Conservation (phyloP, 2,888 invertebrate genomes). For the Thereva unica region DNA sequence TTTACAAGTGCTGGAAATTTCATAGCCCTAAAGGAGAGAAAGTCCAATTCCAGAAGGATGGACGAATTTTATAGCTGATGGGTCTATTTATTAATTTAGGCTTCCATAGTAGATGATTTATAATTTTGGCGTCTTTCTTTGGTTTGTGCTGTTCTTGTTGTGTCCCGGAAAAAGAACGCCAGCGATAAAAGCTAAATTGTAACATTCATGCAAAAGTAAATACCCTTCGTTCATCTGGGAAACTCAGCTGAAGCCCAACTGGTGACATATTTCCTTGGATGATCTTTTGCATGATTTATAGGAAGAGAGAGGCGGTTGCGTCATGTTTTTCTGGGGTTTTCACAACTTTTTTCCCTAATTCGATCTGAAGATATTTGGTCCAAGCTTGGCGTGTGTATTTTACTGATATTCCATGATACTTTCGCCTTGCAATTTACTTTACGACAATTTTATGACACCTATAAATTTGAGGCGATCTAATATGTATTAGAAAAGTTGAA, state of each 20-base stretch:
- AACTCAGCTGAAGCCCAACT: constrained; percentile 11
- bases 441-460: constrained; percentile 37
- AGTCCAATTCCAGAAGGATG: not conserved
- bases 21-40: not conserved
- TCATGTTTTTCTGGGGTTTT: constrained; percentile 11
- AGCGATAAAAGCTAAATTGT: constrained; percentile 29
- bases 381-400: not conserved
- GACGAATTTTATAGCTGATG: not conserved
- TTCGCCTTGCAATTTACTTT: constrained; percentile 38
- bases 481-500: constrained; percentile 39
- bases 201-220: constrained; percentile 23
- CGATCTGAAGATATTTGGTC: constrained; percentile 2
- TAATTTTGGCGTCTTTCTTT: constrained; percentile 11
- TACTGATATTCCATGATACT: constrained; percentile 21
- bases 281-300: constrained; percentile 37
- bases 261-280: constrained; percentile 35
- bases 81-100: constrained; percentile 25
- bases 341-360: constrained; percentile 32
- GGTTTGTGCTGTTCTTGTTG: not conserved
- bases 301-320: constrained; percentile 17
- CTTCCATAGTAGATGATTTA: constrained; percentile 22
- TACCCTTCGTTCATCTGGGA: not conserved
- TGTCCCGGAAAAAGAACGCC: not conserved
- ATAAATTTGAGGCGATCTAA: constrained; percentile 39
- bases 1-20: too few species aligned